These are phyloP conservation scores for Bombus sylvicola DNA, from an alignment of 1,140 invertebrate genomes.

Conservation along the genomic window DNA sequence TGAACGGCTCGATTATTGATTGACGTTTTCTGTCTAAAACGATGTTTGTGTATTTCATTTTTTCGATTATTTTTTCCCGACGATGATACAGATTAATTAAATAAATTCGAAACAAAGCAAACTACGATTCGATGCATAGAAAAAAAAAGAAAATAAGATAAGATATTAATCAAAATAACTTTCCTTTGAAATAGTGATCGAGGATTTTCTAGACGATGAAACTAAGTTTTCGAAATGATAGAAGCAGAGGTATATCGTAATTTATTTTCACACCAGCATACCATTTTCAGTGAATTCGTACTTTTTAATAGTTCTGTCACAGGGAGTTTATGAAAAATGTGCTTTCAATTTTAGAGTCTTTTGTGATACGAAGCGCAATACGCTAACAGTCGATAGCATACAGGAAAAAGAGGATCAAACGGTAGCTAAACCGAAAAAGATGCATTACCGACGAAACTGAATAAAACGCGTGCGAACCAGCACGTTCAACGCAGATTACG, in stretches of 20 bases:
- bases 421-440: background rate
- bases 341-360: constrained; percentile 18
- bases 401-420: background rate
- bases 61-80: background rate
- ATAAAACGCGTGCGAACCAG: background rate
- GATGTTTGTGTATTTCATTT: background rate
- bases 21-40: background rate
- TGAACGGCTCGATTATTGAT: background rate
- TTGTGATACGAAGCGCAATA: background rate
- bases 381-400: background rate
- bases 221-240: background rate
- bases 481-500: background rate
- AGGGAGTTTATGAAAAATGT: constrained; percentile 8
- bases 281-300: background rate
- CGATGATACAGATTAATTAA: background rate
- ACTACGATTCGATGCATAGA: background rate
- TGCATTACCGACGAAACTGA: background rate
- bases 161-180: background rate
- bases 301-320: constrained; percentile 11
- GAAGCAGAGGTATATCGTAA: too few species aligned
- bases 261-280: background rate
- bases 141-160: background rate
- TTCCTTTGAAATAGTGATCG: background rate
- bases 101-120: background rate
- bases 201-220: background rate